These are phyloP conservation scores for Oceanodroma tethys DNA, from an alignment of 2,113 vertebrate genomes.

Conservation along the genomic window DNA sequence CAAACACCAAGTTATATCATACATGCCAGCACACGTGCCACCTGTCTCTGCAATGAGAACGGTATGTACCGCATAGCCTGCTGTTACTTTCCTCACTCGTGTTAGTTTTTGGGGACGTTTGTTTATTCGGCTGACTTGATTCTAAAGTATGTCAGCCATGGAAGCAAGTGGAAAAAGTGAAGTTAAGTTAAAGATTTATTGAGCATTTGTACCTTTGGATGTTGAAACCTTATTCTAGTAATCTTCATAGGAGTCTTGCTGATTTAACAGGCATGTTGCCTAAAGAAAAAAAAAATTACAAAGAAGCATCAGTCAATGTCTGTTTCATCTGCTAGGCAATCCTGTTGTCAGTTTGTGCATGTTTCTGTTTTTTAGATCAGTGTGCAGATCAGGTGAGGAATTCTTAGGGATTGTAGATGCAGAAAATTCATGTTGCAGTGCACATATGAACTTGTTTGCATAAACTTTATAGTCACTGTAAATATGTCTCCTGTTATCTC, in stretches of 20 bases:
- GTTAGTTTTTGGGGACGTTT: neutral
- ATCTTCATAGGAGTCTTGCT: neutral
- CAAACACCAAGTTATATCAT: neutral
- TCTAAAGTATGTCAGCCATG: neutral
- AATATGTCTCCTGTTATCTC: neutral
- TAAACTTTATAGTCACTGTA: neutral
- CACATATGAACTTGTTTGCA: neutral
- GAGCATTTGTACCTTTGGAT: neutral
- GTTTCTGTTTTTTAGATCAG: neutral
- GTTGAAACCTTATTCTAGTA: neutral
- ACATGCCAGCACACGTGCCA: neutral
- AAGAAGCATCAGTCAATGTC: neutral
- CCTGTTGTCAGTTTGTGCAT: neutral
- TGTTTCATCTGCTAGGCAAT: neutral
- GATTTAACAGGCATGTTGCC: neutral
- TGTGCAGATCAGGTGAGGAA: neutral
- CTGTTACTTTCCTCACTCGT: neutral
- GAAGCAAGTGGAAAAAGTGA: neutral
- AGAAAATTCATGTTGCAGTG: neutral
- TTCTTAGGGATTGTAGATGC: neutral
- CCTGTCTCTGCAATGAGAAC: neutral
- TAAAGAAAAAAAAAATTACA: neutral
- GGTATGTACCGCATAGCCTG: neutral
- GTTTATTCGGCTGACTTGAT: neutral
- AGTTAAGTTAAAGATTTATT: neutral